Percentiles rank a stretch among this genome's conserved stretches.
Conservation (phyloP, 2,888 invertebrate species). For the Mythimna impura region DNA sequence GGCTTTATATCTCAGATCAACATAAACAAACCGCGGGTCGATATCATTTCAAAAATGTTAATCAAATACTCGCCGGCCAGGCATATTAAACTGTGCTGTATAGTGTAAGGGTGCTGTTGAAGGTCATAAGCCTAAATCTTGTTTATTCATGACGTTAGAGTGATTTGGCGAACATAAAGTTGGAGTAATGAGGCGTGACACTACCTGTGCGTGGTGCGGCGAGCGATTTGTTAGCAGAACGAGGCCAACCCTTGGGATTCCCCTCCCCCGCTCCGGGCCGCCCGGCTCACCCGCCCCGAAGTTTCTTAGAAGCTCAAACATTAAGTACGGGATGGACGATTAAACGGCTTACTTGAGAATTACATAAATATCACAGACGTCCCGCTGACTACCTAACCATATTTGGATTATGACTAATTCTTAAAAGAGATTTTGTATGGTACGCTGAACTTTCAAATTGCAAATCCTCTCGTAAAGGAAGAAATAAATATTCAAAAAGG, state of each 20-base stretch:
- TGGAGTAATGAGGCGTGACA: slow-evolving; percentile 84
- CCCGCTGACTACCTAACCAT: slow-evolving; percentile 73
- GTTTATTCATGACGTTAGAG: slow-evolving; percentile 80
- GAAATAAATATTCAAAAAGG: slow-evolving; percentile 57
- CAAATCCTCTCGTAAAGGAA: slow-evolving; percentile 47
- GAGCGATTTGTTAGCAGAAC: slow-evolving; percentile 80
- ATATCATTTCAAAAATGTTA: slow-evolving; percentile 29
- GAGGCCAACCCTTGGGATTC: slow-evolving; percentile 73
- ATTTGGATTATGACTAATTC: slow-evolving; percentile 75
- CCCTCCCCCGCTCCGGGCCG: slow-evolving; percentile 53
- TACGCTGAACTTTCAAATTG: slow-evolving; percentile 65
- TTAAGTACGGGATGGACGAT: slow-evolving; percentile 83
- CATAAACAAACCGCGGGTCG: slow-evolving; percentile 9
- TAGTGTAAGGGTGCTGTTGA: slow-evolving; percentile 58
- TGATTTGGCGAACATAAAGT: slow-evolving; percentile 84
- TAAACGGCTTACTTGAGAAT: slow-evolving; percentile 82
- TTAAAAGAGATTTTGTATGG: slow-evolving; percentile 72
- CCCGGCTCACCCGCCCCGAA: slow-evolving; percentile 60
- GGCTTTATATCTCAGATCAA: slow-evolving; percentile 21
- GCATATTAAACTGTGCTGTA: slow-evolving; percentile 28
- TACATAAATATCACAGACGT: slow-evolving; percentile 79
- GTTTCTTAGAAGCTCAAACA: slow-evolving; percentile 77
- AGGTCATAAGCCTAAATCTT: slow-evolving; percentile 73
- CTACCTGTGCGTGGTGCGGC: slow-evolving; percentile 82
- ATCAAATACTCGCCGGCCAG: background rate